Conservation (phyloP, 2,113 vertebrate species). For the Siniperca knerii region DNA sequence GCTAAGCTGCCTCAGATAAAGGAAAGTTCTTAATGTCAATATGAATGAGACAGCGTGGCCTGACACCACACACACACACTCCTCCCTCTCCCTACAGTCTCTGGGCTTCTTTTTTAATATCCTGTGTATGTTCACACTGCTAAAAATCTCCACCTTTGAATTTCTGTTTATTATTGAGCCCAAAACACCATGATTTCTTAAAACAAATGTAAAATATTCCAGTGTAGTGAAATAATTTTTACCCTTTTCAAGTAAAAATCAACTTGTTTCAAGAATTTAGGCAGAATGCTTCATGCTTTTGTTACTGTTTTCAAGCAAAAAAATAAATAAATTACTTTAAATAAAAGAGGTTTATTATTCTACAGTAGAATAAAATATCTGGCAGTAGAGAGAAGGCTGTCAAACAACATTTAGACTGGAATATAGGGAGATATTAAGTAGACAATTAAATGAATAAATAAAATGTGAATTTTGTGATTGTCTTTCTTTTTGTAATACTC, state of each 20-base stretch:
- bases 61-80: constrained; percentile 1
- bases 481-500: no score
- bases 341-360: neutral
- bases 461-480: no score
- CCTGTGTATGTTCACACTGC: constrained; percentile 58
- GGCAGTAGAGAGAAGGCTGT: neutral
- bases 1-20: constrained; percentile 86
- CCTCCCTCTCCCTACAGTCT: constrained; percentile 60
- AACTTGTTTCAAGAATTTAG: neutral
- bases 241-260: neutral
- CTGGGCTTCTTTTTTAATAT: constrained; percentile 80
- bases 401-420: neutral
- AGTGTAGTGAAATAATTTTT: neutral
- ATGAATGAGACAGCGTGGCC: constrained; percentile 75
- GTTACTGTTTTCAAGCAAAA: neutral
- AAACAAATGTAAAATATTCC: neutral
- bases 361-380: neutral
- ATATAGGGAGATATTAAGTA: neutral
- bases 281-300: neutral
- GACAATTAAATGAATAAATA: no score
- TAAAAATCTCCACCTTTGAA: constrained; percentile 10
- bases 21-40: constrained; percentile 95
- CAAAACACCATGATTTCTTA: neutral
- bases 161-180: neutral
- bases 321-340: neutral